Conservation (phyloP, 2,113 vertebrate species). For the Motacilla alba region DNA sequence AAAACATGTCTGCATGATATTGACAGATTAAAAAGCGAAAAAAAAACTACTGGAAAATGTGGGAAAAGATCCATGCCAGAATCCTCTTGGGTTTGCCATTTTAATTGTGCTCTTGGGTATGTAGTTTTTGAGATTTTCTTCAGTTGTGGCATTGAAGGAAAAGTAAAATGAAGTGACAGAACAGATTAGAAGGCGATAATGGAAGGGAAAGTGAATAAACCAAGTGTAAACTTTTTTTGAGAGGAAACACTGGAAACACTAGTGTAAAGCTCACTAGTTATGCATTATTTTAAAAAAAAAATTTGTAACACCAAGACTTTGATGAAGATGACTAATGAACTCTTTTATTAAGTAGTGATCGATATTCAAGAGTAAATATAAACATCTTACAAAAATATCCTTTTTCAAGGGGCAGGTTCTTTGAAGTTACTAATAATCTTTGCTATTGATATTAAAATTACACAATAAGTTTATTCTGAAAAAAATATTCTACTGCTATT, state of each 20-base stretch:
- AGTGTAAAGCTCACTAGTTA: slow-evolving; percentile 11
- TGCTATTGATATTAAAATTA: slow-evolving; percentile 28
- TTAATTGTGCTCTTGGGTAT: slow-evolving; percentile 52
- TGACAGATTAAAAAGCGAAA: not conserved
- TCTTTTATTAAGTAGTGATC: slow-evolving; percentile 5
- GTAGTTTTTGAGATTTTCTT: slow-evolving; percentile 60
- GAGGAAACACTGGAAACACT: slow-evolving; percentile 45
- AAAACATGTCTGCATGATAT: not conserved
- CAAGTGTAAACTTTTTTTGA: slow-evolving; percentile 65
- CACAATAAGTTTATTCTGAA: not conserved
- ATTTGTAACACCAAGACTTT: not conserved
- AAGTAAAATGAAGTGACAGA: slow-evolving; percentile 67
- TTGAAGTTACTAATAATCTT: slow-evolving; percentile 34
- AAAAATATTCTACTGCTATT: slow-evolving; percentile 41
- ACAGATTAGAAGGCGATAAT: slow-evolving; percentile 62
- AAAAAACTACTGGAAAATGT: not conserved
- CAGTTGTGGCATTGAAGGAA: slow-evolving; percentile 67
- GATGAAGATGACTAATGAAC: slow-evolving; percentile 33
- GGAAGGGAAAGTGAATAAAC: slow-evolving; percentile 64
- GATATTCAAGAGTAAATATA: not conserved
- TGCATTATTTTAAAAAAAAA: not conserved
- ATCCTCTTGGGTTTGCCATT: slow-evolving; percentile 39
- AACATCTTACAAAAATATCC: not conserved
- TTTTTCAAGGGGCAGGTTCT: slow-evolving; percentile 5
- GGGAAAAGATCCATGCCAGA: slow-evolving; percentile 25